Evolutionary conservation across 2,113 vertebrate genomes (phyloP), one percentile per base, ranked within the genome.

Genomic region (Macrotus californicus): DNA sequence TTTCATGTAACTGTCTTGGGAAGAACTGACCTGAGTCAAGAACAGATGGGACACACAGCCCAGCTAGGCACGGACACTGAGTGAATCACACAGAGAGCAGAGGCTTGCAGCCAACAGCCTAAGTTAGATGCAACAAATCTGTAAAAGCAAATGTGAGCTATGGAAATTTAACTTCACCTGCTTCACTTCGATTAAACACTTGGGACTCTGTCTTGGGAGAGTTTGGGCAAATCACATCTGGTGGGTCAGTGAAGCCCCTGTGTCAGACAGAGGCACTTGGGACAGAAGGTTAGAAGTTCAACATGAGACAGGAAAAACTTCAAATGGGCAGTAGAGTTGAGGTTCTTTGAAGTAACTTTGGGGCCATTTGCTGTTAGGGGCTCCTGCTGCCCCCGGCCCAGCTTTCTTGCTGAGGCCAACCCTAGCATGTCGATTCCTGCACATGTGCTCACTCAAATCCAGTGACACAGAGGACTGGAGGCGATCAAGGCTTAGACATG

Each of bases 21-120:
- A 95, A 89, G 80, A 94, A 87, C 3, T 19, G 67, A 91, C 54
- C 48, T 46, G 46, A 89, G 72, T 73, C 22, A 34, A 46, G 54
- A 80, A 79, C n/a, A 24, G 79, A 87, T 72, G 89, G 59, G 86
- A 96, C 92, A 92, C 12, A 24, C 26, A 83, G 72, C 81, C 93
- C 64, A 48, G 31, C 67, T 77, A 79, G 46, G 79, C 7, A 24
- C 52, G 21, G 29, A 77, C 29, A 50, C n/a, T 48, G 95, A 92
- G 46, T 6, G 50, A 66, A 79, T 18, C 11, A 50, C 75, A 46
- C 46, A 56, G 16, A 77, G 59, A 50, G 6, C 6, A 70, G 75
- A 36, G 64, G 52, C 34, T 54, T 31, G 39, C 36, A 29, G 29
- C 24, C 59, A 3, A 0, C 22, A 72, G 87, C 72, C 64, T 69